These are phyloP conservation scores for Platycheirus albimanus DNA, from an alignment of 2,888 invertebrate species.

Conservation along the genomic window DNA sequence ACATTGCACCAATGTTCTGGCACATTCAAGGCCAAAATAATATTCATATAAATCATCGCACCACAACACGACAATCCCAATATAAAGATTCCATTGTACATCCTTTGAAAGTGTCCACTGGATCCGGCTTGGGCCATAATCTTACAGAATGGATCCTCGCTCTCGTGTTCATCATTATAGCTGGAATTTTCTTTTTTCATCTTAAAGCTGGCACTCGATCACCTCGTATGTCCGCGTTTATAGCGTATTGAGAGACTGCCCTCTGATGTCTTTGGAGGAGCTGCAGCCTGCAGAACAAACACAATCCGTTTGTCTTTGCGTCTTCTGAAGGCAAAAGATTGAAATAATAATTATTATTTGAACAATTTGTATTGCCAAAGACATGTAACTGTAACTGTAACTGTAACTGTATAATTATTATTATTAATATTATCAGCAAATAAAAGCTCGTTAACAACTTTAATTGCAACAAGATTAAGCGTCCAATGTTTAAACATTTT, in stretches of 20 bases:
- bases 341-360: slow-evolving; percentile 2
- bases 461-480: slow-evolving; percentile 12
- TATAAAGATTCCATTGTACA: slow-evolving; percentile 83
- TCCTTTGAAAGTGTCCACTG: slow-evolving; percentile 84
- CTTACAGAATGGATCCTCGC: slow-evolving; percentile 83
- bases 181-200: slow-evolving; percentile 44
- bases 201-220: slow-evolving; percentile 1
- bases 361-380: neutral
- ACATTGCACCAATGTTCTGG: slow-evolving; percentile 86
- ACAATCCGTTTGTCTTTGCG: neutral
- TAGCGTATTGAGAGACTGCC: neutral
- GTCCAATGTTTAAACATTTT: neutral
- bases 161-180: slow-evolving; percentile 32
- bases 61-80: slow-evolving; percentile 82
- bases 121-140: slow-evolving; percentile 84
- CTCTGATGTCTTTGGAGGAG: neutral
- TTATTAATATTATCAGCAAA: slow-evolving; percentile 22
- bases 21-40: slow-evolving; percentile 84
- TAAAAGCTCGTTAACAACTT: slow-evolving; percentile 19
- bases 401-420: slow-evolving; percentile 2
- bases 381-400: no score
- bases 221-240: neutral
- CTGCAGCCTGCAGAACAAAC: slow-evolving; percentile 1
- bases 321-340: slow-evolving; percentile 10
- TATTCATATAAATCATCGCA: slow-evolving; percentile 84